Conservation (phyloP, 2,797 vertebrate species). For the Eulemur rubriventer region DNA sequence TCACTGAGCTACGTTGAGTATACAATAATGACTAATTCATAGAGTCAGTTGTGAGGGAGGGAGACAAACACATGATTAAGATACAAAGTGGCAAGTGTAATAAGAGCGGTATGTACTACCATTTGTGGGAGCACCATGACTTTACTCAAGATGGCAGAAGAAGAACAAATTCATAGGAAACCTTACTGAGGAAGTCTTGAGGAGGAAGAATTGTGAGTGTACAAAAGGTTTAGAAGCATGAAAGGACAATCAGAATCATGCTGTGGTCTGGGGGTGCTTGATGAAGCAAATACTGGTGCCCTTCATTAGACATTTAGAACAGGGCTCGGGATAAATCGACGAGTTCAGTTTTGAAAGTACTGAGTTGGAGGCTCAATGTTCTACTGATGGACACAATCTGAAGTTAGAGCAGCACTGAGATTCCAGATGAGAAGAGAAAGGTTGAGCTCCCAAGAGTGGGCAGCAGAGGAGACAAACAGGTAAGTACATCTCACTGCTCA, state of each 20-base stretch:
- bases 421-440: neutral
- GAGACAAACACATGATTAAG: neutral
- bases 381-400: neutral
- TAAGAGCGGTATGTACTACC: neutral
- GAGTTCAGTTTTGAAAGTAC: neutral
- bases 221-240: neutral
- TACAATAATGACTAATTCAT: neutral
- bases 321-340: neutral
- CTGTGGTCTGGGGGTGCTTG: neutral
- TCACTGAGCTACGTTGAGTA: neutral
- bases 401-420: neutral
- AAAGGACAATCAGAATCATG: neutral
- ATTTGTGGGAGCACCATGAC: neutral
- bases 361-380: neutral
- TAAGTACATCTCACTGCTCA: accelerated
- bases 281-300: neutral
- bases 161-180: neutral
- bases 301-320: neutral
- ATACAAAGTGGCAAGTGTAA: neutral
- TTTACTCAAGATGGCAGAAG: neutral
- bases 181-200: neutral
- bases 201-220: neutral
- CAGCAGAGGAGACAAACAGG: neutral
- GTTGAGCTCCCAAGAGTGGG: neutral
- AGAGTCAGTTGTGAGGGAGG: neutral